Conservation (phyloP, 2,888 invertebrate genomes). For the Rotaria macrura region DNA sequence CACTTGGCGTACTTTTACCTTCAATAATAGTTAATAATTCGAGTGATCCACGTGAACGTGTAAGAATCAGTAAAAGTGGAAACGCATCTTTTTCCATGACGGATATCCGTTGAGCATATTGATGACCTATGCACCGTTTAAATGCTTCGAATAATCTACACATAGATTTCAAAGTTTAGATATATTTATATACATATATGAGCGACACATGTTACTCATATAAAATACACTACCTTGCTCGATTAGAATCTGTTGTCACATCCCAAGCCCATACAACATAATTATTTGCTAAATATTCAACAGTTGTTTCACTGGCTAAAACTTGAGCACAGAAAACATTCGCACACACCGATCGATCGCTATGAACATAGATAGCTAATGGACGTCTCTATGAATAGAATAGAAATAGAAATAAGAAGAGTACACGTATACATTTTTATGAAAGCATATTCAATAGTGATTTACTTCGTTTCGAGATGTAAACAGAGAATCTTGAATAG, state of each 20-base stretch:
- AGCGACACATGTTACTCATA: too few species aligned
- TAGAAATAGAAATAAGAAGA: slow-evolving; percentile 29
- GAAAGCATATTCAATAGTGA: neutral
- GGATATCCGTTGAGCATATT: slow-evolving; percentile 71
- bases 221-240: slow-evolving; percentile 57
- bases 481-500: slow-evolving; percentile 74
- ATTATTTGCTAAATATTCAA: slow-evolving; percentile 75
- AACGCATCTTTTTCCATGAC: slow-evolving; percentile 74
- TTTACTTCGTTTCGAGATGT: slow-evolving; percentile 77
- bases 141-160: slow-evolving; percentile 43
- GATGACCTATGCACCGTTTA: slow-evolving; percentile 59
- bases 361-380: slow-evolving; percentile 85
- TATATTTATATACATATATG: too few species aligned
- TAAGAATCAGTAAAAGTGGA: slow-evolving; percentile 77
- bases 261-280: slow-evolving; percentile 96
- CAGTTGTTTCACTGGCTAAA: slow-evolving; percentile 77
- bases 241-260: slow-evolving; percentile 67
- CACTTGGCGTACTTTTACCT: slow-evolving; percentile 76
- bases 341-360: slow-evolving; percentile 81
- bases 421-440: neutral
- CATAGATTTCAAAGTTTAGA: neutral
- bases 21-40: slow-evolving; percentile 75
- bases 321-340: slow-evolving; percentile 94
- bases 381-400: slow-evolving; percentile 66
- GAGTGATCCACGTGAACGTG: slow-evolving; percentile 72